These are phyloP conservation scores for Thecophora atra DNA, from an alignment of 2,888 invertebrate genomes.

Conservation along the genomic window DNA sequence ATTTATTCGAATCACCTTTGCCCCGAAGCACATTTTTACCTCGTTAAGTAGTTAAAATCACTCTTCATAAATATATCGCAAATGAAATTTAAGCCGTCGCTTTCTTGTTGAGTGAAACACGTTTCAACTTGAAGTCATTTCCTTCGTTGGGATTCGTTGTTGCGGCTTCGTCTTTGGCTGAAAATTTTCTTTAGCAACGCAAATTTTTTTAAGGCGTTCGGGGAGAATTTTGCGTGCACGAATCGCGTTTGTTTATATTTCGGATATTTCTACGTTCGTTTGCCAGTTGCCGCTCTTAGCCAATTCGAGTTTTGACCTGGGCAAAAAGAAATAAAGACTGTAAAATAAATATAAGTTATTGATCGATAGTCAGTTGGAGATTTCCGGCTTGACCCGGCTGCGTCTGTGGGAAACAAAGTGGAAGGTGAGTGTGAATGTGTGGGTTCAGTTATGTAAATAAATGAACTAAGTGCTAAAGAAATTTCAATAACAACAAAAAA, in stretches of 20 bases:
- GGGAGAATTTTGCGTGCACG: slow-evolving; percentile 21
- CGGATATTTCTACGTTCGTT: not conserved
- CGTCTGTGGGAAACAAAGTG: slow-evolving; percentile 15
- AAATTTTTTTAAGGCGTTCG: slow-evolving; percentile 8
- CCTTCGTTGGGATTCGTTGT: not conserved
- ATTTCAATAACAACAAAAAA: too few relatives aligned
- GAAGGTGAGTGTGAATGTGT: not conserved
- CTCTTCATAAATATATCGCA: too few relatives aligned
- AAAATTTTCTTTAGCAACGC: slow-evolving; percentile 6
- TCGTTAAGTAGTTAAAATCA: too few relatives aligned
- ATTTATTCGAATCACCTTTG: too few relatives aligned
- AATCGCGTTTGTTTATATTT: slow-evolving; percentile 25
- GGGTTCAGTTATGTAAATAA: slow-evolving; percentile 22
- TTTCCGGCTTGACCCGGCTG: slow-evolving; percentile 29
- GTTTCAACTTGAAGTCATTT: not conserved
- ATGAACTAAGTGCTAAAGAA: not conserved
- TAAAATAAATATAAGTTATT: slow-evolving; percentile 16
- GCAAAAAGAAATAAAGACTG: not conserved
- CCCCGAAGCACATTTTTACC: too few relatives aligned
- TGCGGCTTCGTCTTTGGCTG: not conserved
- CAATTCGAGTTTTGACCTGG: not conserved
- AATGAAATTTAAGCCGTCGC: slow-evolving; percentile 1
- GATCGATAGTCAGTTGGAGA: slow-evolving; percentile 26
- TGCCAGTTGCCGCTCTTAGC: slow-evolving; percentile 1
- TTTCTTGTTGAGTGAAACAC: not conserved